Base-by-base conservation (phyloP, 2,888 invertebrate species). In the Pammene aurita region DNA sequence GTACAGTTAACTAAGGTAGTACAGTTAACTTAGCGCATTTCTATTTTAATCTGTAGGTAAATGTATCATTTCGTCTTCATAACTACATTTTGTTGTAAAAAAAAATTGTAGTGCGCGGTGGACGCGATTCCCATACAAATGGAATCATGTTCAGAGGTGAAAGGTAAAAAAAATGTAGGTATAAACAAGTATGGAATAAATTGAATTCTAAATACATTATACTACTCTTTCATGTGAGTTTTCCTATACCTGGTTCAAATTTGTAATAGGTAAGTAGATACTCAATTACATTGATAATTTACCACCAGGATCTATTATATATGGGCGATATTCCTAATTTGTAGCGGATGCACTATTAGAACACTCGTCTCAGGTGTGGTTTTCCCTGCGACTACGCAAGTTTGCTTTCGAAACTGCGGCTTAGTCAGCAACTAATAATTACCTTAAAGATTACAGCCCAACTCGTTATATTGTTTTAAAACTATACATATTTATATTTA, bases 401-500 rank as follows among this genome's bases (percentile, higher is more conserved):
- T 18, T 56, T 56, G 46, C 65, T 65, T 65, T 57, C 56, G 65
- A 48, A 66, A 57, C 38, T n/a, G 48, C 13, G 18, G 65, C 18
- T 65, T 65, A 57, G 57, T 65, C 56, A 65, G 46, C 41, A 26
- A 56, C 48, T 54, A 54, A 54, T 65, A 54, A 54, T 52, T 16
- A 46, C 58, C 14, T 46, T 60, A 10, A 1, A 42, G 7, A 38
- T 38, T 9, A 7, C 44, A 34, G 35, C 9, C 35, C 26, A 46
- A 34, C 18, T 44, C 13, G 44, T 58, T 34, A 7, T 26, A 42
- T 11, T 44, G 7, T 38, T 44, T 44, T 10, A 44, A 44, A 44
- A 10, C 10, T 10, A 44, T 1, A 44, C 7, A 4, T 26, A 26
- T 26, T 26, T 26, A 26, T 26, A 26, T 26, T 26, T 26, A 26